Conservation (phyloP, 2,797 vertebrate species). For the Molossus molossus region DNA sequence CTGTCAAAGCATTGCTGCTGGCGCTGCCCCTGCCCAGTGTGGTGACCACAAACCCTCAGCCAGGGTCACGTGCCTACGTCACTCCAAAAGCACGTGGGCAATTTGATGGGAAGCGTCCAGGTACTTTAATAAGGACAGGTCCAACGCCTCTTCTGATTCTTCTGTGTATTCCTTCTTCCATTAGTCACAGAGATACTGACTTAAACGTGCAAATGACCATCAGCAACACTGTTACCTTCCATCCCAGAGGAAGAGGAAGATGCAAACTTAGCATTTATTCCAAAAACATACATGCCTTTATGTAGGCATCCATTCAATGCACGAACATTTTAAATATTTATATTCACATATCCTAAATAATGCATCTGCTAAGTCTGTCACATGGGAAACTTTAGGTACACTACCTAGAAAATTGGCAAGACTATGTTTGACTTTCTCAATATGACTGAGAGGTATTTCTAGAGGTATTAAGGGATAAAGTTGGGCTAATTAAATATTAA, state of each 20-base stretch:
- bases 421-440: slow-evolving; percentile 54
- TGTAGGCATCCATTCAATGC: slow-evolving; percentile 38
- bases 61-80: background rate
- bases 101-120: background rate
- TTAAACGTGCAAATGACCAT: background rate
- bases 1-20: background rate
- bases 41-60: background rate
- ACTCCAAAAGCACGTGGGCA: slow-evolving; percentile 25
- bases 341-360: slow-evolving; percentile 68
- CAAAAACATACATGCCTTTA: background rate
- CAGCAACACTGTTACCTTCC: background rate
- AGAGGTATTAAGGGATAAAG: slow-evolving; percentile 37
- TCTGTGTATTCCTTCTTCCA: background rate
- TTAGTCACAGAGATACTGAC: background rate
- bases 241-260: background rate
- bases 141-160: background rate
- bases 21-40: background rate
- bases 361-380: slow-evolving; percentile 24
- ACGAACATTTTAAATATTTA: slow-evolving; percentile 59
- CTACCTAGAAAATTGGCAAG: slow-evolving; percentile 23
- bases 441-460: slow-evolving; percentile 22
- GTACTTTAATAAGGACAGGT: background rate
- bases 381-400: background rate
- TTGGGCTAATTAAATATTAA: slow-evolving; percentile 62
- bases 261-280: slow-evolving; percentile 45